Evolutionary conservation across 2,888 invertebrate genomes (phyloP).

Genomic region (Ganaspis brasiliensis): DNA sequence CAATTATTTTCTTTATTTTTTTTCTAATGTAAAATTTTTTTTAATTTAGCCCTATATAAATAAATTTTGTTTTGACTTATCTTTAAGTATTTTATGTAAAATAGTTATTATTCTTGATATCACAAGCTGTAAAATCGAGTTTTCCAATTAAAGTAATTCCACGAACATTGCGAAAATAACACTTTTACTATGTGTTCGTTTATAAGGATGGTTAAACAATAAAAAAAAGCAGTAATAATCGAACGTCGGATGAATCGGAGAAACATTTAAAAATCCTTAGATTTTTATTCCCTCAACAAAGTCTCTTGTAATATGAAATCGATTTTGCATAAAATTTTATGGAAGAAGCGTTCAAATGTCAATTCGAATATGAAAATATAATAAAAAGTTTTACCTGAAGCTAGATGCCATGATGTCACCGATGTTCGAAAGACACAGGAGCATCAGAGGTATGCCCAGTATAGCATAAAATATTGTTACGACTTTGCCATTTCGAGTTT

Average conservation of each 20-base stretch:
- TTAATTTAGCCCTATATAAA: no score
- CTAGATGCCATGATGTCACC: conserved; percentile 97
- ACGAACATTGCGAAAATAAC: neutral
- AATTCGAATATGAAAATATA: conserved; percentile 40
- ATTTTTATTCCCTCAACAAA: conserved; percentile 22
- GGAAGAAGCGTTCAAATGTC: conserved; percentile 36
- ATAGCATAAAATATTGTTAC: conserved; percentile 98
- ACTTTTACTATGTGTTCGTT: neutral
- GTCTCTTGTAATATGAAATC: conserved; percentile 14
- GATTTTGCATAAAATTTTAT: conserved; percentile 22
- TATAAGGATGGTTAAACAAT: neutral
- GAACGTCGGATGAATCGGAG: neutral
- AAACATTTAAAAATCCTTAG: neutral
- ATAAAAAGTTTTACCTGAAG: conserved; percentile 83
- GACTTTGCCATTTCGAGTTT: conserved; percentile 95
- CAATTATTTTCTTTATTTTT: no score
- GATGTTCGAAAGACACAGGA: conserved; percentile 95
- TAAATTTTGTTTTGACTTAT: no score
- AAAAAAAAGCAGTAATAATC: neutral
- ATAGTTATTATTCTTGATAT: no score
- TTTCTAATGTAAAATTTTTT: no score
- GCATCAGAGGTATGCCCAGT: conserved; percentile 96
- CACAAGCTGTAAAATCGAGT: no score
- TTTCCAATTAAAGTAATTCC: neutral
- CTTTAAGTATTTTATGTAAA: no score